Conservation (phyloP, 2,113 vertebrate genomes). For the Penelope pileata region DNA sequence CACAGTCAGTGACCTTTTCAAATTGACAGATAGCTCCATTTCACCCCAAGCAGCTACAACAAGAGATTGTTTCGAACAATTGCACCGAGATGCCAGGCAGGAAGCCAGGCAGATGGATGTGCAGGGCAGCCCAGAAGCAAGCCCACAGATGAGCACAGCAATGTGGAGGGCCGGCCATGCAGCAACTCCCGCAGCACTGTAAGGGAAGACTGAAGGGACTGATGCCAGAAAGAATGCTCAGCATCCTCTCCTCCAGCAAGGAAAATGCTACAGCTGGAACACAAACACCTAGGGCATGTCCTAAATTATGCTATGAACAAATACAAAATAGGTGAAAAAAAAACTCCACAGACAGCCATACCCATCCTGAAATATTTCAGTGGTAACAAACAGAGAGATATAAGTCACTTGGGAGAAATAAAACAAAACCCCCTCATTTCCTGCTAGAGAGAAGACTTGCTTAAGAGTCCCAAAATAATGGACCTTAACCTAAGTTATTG, state of each 20-base stretch:
- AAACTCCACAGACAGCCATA: neutral
- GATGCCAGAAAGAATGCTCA: neutral
- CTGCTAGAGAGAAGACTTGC: neutral
- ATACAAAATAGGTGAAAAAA: neutral
- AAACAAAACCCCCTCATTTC: neutral
- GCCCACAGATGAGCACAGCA: neutral
- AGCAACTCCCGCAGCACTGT: neutral
- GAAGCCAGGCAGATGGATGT: neutral
- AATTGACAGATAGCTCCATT: constrained; percentile 69
- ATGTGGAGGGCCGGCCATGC: neutral
- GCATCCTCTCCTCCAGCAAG: neutral
- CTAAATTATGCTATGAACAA: neutral
- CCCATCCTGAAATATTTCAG: neutral
- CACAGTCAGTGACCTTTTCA: constrained; percentile 70
- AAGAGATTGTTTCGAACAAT: constrained; percentile 50
- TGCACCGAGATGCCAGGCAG: constrained; percentile 39
- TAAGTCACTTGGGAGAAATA: neutral
- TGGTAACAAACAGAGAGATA: neutral
- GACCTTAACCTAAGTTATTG: neutral
- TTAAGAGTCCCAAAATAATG: neutral
- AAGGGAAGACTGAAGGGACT: neutral
- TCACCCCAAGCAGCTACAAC: constrained; percentile 59
- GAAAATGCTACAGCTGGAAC: neutral
- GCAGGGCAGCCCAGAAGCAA: constrained; percentile 4
- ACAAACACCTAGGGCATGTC: neutral